phyloP scores from a whole-genome alignment of 1,140 invertebrate species.

The Diorhabda elongata region DNA sequence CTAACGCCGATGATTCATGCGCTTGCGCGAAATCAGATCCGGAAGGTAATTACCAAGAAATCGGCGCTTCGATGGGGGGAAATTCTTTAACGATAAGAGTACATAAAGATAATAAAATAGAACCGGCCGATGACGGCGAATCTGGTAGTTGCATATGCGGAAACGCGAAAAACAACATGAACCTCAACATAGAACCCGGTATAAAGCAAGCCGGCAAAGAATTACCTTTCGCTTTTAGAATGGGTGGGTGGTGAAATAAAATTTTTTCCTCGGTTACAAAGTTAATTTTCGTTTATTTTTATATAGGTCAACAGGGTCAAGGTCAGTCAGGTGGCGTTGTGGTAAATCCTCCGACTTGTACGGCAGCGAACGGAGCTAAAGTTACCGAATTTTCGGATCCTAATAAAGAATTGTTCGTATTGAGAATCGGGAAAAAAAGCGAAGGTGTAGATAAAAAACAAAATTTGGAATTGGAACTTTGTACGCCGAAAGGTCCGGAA shows the following conservation, averaged over 20 bases:
- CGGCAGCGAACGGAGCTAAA: constrained; percentile 37
- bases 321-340: constrained; percentile 31
- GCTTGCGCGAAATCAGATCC: not conserved
- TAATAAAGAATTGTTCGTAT: constrained; percentile 45
- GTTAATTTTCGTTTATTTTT: not conserved
- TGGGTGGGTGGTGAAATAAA: constrained; percentile 30
- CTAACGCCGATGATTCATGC: not conserved
- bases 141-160: not conserved
- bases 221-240: constrained; percentile 38
- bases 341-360: constrained; percentile 38
- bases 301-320: not conserved
- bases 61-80: constrained; percentile 45
- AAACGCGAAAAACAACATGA: constrained; percentile 10
- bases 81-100: constrained; percentile 46
- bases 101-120: constrained; percentile 43
- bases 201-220: constrained; percentile 27
- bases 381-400: constrained; percentile 45
- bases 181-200: constrained; percentile 29
- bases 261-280: not conserved
- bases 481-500: constrained; percentile 44
- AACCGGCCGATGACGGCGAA: constrained; percentile 22
- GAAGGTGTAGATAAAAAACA: constrained; percentile 44
- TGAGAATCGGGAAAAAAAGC: constrained; percentile 42
- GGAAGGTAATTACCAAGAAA: constrained; percentile 44
- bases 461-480: constrained; percentile 46